These are phyloP conservation scores for Gonocerus acuteangulatus DNA, from an alignment of 2,888 invertebrate genomes.

Conservation along the genomic window DNA sequence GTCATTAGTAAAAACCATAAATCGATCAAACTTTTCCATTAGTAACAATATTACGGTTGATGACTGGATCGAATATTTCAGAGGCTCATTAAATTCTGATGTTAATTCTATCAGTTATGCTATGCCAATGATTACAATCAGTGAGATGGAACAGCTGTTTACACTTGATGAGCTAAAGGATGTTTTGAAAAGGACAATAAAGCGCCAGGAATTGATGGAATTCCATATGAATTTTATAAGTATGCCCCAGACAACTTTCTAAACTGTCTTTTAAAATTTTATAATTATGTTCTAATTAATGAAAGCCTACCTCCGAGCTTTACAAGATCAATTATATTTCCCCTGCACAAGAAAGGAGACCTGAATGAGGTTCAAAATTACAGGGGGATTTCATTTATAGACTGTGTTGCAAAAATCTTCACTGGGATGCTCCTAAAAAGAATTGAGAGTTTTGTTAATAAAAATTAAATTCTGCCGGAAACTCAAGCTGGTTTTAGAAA, in stretches of 20 bases:
- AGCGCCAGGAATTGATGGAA: background rate
- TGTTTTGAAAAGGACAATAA: conserved; percentile 1
- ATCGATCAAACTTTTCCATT: no score
- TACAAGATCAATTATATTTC: no score
- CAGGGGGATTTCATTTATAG: background rate
- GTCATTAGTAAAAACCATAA: no score
- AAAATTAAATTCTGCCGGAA: background rate
- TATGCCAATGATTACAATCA: no score
- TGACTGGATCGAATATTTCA: no score
- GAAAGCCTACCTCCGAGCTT: no score
- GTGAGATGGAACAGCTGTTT: no score
- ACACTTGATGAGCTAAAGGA: no score
- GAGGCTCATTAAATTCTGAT: no score
- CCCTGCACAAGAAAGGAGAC: background rate
- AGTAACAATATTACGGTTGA: no score
- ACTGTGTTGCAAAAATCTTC: conserved; percentile 1
- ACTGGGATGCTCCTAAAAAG: background rate
- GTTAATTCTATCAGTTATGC: no score
- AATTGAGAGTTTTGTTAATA: background rate
- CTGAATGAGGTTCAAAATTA: background rate
- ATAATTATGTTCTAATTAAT: no score
- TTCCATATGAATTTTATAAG: conserved; percentile 4
- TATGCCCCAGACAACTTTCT: background rate
- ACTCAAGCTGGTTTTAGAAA: conserved; percentile 3
- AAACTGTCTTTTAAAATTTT: background rate